Percentiles rank a stretch among this genome's conserved stretches.
Evolutionary conservation across 2,888 invertebrate genomes (phyloP).

Genomic region (Acanthosepion lycidas): DNA sequence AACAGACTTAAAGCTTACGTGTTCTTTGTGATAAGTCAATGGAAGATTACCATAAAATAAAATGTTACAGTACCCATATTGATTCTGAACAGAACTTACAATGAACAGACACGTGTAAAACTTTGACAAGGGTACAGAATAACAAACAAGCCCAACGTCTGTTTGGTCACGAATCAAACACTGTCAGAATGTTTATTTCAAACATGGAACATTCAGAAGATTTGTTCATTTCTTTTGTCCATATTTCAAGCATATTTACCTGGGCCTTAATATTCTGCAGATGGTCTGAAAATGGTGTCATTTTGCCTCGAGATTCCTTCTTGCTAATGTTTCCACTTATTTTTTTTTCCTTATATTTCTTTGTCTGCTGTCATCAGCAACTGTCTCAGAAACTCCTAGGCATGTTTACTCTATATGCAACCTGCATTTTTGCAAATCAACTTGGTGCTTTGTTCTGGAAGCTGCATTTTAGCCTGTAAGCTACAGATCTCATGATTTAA

Average conservation of each 20-base stretch:
- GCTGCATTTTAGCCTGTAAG: not conserved
- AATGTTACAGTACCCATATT: no score
- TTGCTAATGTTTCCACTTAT: not conserved
- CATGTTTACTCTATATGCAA: not conserved
- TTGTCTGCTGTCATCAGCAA: not conserved
- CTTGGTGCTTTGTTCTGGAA: not conserved
- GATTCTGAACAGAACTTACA: no score
- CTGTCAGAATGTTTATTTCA: not conserved
- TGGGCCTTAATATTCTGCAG: not conserved
- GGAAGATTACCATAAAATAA: no score
- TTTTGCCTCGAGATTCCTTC: not conserved
- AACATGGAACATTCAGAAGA: not conserved
- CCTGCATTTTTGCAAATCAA: conserved; percentile 20
- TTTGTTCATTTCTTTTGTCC: conserved; percentile 33
- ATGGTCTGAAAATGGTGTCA: not conserved
- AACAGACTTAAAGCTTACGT: no score
- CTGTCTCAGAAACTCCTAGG: not conserved
- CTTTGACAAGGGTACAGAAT: not conserved
- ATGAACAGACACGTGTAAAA: not conserved
- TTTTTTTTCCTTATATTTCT: not conserved
- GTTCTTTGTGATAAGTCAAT: no score
- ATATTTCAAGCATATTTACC: not conserved
- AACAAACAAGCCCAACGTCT: not conserved
- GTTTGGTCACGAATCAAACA: not conserved
- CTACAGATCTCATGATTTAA: not conserved